These are phyloP conservation scores for Apostichopus leukothele DNA, from an alignment of 53 echinoderm and acorn worm genomes.

Conservation along the genomic window DNA sequence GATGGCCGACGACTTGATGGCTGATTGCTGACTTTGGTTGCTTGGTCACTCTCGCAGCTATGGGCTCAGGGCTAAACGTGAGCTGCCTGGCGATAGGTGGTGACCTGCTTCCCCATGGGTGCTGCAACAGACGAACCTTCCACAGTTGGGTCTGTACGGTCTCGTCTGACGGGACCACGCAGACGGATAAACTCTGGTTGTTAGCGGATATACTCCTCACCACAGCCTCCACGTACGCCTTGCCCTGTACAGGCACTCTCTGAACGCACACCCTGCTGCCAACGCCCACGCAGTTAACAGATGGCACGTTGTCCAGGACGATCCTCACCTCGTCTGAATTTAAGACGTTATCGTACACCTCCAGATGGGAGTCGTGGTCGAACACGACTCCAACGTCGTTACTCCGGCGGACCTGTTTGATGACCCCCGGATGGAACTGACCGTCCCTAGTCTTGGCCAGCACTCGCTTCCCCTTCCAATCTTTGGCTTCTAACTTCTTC, in stretches of 20 bases:
- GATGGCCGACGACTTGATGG: too few species aligned
- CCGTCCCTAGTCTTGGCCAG: conserved; percentile 62
- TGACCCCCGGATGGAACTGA: conserved; percentile 68
- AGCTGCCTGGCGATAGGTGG: conserved; percentile 72
- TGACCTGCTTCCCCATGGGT: conserved; percentile 69
- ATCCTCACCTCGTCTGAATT: conserved; percentile 56
- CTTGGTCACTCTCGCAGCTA: background rate
- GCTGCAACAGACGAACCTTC: conserved; percentile 75
- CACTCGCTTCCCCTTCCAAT: conserved; percentile 76
- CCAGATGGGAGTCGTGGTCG: conserved; percentile 56
- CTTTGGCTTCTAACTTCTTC: conserved; percentile 80
- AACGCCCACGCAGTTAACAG: conserved; percentile 60
- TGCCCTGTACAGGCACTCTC: conserved; percentile 57
- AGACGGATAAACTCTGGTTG: conserved; percentile 59
- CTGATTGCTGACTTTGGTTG: background rate
- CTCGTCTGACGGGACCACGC: conserved; percentile 7
- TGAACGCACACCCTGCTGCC: conserved; percentile 82
- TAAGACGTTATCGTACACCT: conserved; percentile 61
- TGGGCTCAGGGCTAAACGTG: conserved; percentile 66
- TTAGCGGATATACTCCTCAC: conserved; percentile 58
- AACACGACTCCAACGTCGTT: conserved; percentile 70
- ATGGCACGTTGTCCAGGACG: conserved; percentile 77
- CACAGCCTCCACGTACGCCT: conserved; percentile 60
- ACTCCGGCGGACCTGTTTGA: conserved; percentile 71
- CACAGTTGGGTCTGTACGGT: conserved; percentile 63